Evolutionary conservation across 2,797 vertebrate genomes (phyloP).

Genomic region (Fringilla coelebs): DNA sequence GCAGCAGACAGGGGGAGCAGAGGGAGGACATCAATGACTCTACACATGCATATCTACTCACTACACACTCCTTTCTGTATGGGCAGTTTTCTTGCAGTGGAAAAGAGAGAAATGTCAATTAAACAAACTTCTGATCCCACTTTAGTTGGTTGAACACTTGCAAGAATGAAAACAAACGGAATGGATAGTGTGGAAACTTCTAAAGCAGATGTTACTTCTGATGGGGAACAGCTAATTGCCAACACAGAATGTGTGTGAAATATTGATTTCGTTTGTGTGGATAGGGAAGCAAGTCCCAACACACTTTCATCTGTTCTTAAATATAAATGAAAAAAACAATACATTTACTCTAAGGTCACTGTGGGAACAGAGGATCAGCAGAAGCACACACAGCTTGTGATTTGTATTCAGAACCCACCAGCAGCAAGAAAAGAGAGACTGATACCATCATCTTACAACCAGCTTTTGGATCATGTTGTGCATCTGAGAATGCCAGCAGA

Average conservation of each 20-base stretch:
- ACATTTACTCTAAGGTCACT: conserved; percentile 60
- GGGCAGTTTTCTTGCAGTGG: not conserved
- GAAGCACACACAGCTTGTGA: conserved; percentile 16
- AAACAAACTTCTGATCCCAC: not conserved
- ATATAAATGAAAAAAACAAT: conserved; percentile 71
- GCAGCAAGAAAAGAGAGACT: conserved; percentile 30
- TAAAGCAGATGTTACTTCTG: not conserved
- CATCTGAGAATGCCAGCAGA: not conserved
- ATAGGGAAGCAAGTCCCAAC: conserved; percentile 31
- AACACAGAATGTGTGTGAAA: conserved; percentile 32
- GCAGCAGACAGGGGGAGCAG: not conserved
- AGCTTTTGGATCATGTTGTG: conserved; percentile 43
- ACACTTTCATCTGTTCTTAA: conserved; percentile 70
- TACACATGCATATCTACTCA: not conserved
- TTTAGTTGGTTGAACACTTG: not conserved
- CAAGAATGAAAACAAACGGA: not conserved
- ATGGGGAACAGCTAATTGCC: conserved; percentile 29
- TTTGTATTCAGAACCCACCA: conserved; percentile 53
- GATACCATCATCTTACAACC: conserved; percentile 31
- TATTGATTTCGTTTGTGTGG: conserved; percentile 41
- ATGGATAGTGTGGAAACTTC: not conserved
- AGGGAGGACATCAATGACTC: not conserved
- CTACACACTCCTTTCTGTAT: not conserved
- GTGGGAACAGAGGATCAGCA: conserved; percentile 41
- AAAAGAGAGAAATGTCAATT: not conserved